Base-by-base conservation (phyloP, 35 echinoderm and acorn worm genomes). In the Heliocidaris erythrogramma region DNA sequence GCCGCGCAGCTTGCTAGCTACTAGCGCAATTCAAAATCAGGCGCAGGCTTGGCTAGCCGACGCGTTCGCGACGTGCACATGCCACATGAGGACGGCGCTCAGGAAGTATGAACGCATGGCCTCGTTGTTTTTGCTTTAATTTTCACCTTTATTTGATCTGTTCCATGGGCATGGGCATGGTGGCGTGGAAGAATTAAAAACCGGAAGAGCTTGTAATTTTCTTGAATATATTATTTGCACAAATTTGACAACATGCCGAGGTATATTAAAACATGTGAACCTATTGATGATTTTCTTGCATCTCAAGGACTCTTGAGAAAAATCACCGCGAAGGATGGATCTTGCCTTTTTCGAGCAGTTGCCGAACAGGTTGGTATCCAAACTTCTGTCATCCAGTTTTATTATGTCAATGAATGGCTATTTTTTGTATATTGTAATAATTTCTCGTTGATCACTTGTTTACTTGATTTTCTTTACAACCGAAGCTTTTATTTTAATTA, bases 301-400 rank as follows among this genome's bases (percentile, higher is more conserved):
- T 94, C 95, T 5, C 52, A 96, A 86, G 98, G 98, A 50, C 93
- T 99, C 53, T 95, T 95, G 94, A 94, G 98, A 69, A 99, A 99
- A 96, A 95, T 97, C 24, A 99, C 98, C 4, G 98, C 98, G 7
- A 99, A 99, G 91, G 98, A 99, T 96, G 98, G 98, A 49, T 99
- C 98, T 2, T 99, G 98, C 65, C 94, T 99, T 18, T 99, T 99
- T 60, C 96, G 98, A 59, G 98, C 96, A 60, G 98, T 99, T 94
- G 96, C 98, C 49, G 98, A 99, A 95, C 98, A 99, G 96, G n/a
- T n/a, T n/a, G n/a, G 98, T 99, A 96, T 86, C 93, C 18, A 91
- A 94, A 24, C 48, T 18, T 24, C 31, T 0, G 27, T 5, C 17
- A 8, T 7, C 27, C 18, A 27, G 65, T 78, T 18, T 78, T 78